Evolutionary conservation across 2,797 vertebrate species (phyloP).

Genomic region (Sebastes aleutianus): DNA sequence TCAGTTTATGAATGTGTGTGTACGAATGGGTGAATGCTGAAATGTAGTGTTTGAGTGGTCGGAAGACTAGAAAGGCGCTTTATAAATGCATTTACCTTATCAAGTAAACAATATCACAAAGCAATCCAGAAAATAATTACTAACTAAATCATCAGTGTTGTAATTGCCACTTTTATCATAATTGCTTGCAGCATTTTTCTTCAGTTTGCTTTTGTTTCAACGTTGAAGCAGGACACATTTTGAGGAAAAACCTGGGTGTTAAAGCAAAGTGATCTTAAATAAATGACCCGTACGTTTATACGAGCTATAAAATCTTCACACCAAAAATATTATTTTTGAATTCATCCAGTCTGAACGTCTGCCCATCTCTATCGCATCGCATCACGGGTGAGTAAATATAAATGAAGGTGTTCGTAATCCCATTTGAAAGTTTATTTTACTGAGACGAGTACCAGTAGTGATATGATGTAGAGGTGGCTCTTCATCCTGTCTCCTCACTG

Average conservation of each 20-base stretch:
- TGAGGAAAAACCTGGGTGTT: background rate
- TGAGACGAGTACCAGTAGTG: constrained; percentile 17
- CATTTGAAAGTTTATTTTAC: constrained; percentile 45
- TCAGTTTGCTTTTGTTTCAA: background rate
- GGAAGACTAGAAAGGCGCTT: too few relatives aligned
- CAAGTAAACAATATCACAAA: background rate
- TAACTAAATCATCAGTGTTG: background rate
- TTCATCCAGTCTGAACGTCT: constrained; percentile 12
- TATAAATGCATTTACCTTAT: background rate
- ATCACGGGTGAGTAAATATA: constrained; percentile 47
- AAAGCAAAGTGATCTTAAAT: constrained; percentile 39
- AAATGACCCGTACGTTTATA: constrained; percentile 47
- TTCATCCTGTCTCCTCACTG: constrained; percentile 31
- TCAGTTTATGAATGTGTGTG: too few relatives aligned
- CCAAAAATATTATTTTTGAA: constrained; percentile 10
- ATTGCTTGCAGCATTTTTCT: background rate
- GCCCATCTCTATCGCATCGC: constrained; percentile 31
- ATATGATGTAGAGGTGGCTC: constrained; percentile 45
- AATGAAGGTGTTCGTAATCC: constrained; percentile 41
- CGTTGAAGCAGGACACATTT: background rate
- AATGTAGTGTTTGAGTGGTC: too few relatives aligned
- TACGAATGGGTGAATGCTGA: too few relatives aligned
- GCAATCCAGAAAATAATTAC: background rate
- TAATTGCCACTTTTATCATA: constrained; percentile 1
- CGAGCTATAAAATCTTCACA: constrained; percentile 37